phyloP scores from a whole-genome alignment of 2,797 vertebrate genomes.

The Amniataba percoides region DNA sequence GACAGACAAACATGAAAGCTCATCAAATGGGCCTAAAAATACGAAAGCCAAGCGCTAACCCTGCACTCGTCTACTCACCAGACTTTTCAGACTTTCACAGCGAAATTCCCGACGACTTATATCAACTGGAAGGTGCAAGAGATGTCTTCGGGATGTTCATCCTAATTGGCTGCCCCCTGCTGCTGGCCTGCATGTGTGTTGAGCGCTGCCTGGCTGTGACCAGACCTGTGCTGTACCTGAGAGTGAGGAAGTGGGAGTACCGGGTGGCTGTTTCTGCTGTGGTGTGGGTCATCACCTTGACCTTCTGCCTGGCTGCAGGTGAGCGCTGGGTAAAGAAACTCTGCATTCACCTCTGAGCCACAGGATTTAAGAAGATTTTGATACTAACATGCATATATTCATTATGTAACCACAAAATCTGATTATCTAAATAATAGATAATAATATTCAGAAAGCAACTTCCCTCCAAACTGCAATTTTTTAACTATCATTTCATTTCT shows the following conservation, averaged over 20 bases:
- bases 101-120: accelerated
- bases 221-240: constrained; percentile 70
- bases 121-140: accelerated
- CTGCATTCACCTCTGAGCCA: not conserved
- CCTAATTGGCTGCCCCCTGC: constrained; percentile 71
- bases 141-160: constrained; percentile 43
- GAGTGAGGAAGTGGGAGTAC: constrained; percentile 55
- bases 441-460: too few relatives aligned
- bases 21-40: too few relatives aligned
- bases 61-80: not conserved
- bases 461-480: too few relatives aligned
- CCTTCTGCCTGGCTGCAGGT: constrained; percentile 33
- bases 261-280: constrained; percentile 41
- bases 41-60: not conserved
- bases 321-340: not conserved
- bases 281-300: constrained; percentile 68
- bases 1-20: not conserved
- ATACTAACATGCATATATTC: too few relatives aligned
- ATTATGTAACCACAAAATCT: too few relatives aligned
- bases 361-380: not conserved
- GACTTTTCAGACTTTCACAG: not conserved
- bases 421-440: too few relatives aligned
- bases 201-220: constrained; percentile 73
- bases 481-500: not conserved
- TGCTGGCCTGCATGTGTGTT: constrained; percentile 79